phyloP scores from a whole-genome alignment of 2,888 invertebrate species.

The Carterocephalus palaemon region DNA sequence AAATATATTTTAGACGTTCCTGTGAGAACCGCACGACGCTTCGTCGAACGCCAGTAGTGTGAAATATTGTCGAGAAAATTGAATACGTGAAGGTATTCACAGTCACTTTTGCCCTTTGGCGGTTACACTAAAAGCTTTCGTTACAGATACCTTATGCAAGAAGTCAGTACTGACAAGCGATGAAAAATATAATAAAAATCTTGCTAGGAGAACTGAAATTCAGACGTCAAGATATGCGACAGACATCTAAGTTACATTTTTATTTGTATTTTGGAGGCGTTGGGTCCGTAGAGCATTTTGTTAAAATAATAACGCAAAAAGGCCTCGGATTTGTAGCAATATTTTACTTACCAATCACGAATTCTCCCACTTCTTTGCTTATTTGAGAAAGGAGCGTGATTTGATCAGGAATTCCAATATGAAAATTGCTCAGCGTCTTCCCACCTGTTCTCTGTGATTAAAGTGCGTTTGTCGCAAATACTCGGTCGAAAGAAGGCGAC shows the following conservation, averaged over 20 bases:
- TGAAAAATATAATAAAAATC: slow-evolving; percentile 25
- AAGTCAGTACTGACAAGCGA: slow-evolving; percentile 16
- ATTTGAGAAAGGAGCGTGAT: slow-evolving; percentile 46
- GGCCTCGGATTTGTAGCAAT: slow-evolving; percentile 8
- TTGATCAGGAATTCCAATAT: slow-evolving; percentile 70
- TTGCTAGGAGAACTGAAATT: slow-evolving; percentile 16
- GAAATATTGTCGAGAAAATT: slow-evolving; percentile 69
- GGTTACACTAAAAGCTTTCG: slow-evolving; percentile 34
- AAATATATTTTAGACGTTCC: slow-evolving; percentile 51
- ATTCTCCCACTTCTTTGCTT: slow-evolving; percentile 39
- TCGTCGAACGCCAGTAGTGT: slow-evolving; percentile 53
- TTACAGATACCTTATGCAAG: slow-evolving; percentile 34
- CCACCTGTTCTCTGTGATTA: slow-evolving; percentile 71
- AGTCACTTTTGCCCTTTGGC: slow-evolving; percentile 43
- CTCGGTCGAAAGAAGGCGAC: slow-evolving; percentile 43
- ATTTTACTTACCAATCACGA: slow-evolving; percentile 19
- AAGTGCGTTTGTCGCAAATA: slow-evolving; percentile 65
- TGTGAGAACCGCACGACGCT: slow-evolving; percentile 46
- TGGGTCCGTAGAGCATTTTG: slow-evolving; percentile 17
- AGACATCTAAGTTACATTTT: slow-evolving; percentile 10
- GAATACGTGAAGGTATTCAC: slow-evolving; percentile 68
- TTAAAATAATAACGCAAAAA: slow-evolving; percentile 23
- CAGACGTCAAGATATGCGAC: slow-evolving; percentile 17
- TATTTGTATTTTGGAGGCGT: slow-evolving; percentile 17
- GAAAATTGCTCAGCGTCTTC: slow-evolving; percentile 60